Evolutionary conservation across 2,113 vertebrate genomes (phyloP).

Genomic region (Ptychochromis oligacanthus): DNA sequence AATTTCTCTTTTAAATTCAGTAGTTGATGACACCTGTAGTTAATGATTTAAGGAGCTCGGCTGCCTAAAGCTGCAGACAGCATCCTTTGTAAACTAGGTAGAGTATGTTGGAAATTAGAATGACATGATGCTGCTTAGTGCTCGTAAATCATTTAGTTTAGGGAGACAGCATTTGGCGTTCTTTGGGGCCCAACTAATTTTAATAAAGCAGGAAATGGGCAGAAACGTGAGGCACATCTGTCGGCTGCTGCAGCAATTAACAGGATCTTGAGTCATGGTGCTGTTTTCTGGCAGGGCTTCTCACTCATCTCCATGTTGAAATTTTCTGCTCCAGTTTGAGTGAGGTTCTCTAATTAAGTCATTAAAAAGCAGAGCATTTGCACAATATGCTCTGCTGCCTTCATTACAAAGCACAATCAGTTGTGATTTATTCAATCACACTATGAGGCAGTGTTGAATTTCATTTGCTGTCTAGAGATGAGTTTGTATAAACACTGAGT

Average conservation of each 20-base stretch:
- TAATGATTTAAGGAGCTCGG: constrained; percentile 36
- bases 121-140: constrained; percentile 37
- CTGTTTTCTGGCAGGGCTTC: constrained; percentile 46
- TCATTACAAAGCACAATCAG: constrained; percentile 71
- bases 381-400: constrained; percentile 76
- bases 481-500: not conserved
- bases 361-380: constrained; percentile 77
- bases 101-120: constrained; percentile 44
- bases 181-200: constrained; percentile 56
- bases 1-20: not conserved
- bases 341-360: constrained; percentile 78
- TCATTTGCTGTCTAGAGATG: constrained; percentile 29
- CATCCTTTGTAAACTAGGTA: constrained; percentile 12
- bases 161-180: constrained; percentile 63
- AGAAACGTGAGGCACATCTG: constrained; percentile 74
- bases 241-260: constrained; percentile 71
- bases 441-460: constrained; percentile 45
- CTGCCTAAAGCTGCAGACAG: constrained; percentile 33
- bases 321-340: constrained; percentile 76
- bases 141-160: constrained; percentile 64
- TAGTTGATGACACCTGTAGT: not conserved
- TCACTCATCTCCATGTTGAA: constrained; percentile 58
- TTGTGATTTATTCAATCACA: constrained; percentile 74
- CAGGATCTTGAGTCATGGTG: constrained; percentile 32
- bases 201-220: constrained; percentile 68